phyloP scores from a whole-genome alignment of 2,888 invertebrate genomes.

The Nesidiocoris tenuis region DNA sequence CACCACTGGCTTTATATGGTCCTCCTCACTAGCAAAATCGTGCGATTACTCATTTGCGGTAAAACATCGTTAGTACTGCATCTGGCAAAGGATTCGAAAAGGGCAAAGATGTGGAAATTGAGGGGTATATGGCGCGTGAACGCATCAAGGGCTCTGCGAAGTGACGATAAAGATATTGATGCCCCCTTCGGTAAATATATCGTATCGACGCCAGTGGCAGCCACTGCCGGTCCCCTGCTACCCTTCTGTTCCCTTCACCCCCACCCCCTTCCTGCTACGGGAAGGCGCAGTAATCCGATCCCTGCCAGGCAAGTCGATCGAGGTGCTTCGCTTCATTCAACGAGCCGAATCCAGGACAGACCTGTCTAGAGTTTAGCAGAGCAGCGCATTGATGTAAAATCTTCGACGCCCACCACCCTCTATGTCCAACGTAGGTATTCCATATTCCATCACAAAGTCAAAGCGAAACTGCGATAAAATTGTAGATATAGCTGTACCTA shows the following conservation, averaged over 20 bases:
- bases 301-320: neutral
- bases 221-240: neutral
- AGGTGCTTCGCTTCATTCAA: neutral
- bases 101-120: neutral
- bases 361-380: too few species aligned
- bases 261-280: neutral
- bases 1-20: too few species aligned
- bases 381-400: too few species aligned
- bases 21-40: too few species aligned
- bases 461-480: too few species aligned
- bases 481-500: too few species aligned
- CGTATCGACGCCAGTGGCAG: constrained; percentile 1
- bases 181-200: constrained; percentile 32
- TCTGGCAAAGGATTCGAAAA: too few species aligned
- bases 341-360: neutral
- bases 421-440: too few species aligned
- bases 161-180: constrained; percentile 34
- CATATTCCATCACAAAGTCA: too few species aligned
- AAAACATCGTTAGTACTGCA: too few species aligned
- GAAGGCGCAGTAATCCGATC: neutral
- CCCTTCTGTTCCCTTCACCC: neutral
- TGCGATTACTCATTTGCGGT: too few species aligned
- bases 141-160: constrained; percentile 27
- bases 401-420: too few species aligned
- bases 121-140: constrained; percentile 7